A percentile compares a stretch with the other conserved stretches of the same genome.
Conservation (phyloP, 2,888 invertebrate genomes). For the Volucella inanis region DNA sequence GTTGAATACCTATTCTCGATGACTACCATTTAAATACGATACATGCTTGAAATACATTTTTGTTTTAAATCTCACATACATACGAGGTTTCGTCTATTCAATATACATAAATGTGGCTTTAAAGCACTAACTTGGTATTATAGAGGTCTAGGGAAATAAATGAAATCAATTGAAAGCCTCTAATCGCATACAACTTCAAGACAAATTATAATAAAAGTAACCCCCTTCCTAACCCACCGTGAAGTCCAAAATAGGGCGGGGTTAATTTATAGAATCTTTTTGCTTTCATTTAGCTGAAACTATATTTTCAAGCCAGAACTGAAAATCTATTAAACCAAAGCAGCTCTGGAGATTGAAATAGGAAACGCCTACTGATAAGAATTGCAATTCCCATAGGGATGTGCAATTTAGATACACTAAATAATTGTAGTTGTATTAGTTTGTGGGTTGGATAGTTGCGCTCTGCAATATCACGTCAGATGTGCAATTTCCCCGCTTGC, state of each 20-base stretch:
- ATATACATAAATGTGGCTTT: too few species aligned
- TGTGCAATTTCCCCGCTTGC: background rate
- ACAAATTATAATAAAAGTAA: too few species aligned
- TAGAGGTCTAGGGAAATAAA: too few species aligned
- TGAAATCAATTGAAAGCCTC: too few species aligned
- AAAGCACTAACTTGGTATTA: too few species aligned
- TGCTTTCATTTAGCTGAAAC: background rate
- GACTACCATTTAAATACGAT: too few species aligned
- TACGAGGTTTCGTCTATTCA: too few species aligned
- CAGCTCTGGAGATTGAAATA: constrained; percentile 15
- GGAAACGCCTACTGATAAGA: background rate
- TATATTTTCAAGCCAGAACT: background rate
- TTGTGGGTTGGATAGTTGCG: background rate
- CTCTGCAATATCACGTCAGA: constrained; percentile 1
- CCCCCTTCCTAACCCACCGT: too few species aligned
- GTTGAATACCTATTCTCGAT: too few species aligned
- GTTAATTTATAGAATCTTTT: constrained; percentile 2
- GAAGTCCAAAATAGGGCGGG: constrained; percentile 25
- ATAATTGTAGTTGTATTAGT: constrained; percentile 13
- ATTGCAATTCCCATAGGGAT: background rate
- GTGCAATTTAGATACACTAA: background rate
- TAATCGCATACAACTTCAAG: too few species aligned
- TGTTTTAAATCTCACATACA: too few species aligned
- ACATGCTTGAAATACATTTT: too few species aligned
- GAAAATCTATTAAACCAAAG: constrained; percentile 7